Percentiles rank a stretch among this genome's conserved stretches.
phyloP scores from a whole-genome alignment of 2,888 invertebrate genomes.

The Perizoma affinitatum region DNA sequence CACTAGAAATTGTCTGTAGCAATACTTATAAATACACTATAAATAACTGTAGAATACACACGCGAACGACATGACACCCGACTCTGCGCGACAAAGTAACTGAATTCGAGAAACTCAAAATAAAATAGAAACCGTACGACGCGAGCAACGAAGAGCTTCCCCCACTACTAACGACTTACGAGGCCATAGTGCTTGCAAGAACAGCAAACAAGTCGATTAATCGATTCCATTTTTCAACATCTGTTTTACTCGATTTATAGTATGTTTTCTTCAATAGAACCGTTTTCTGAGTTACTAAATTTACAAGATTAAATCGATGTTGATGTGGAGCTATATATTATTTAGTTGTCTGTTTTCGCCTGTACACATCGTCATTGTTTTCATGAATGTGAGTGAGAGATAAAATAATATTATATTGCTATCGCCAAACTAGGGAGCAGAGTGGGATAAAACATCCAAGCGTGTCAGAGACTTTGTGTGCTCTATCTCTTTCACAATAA shows the following conservation, averaged over 20 bases:
- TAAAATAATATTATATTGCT: conserved; percentile 48
- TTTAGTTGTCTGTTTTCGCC: conserved; percentile 49
- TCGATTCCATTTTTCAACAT: conserved; percentile 31
- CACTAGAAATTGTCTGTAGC: conserved; percentile 49
- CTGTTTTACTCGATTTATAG: no score
- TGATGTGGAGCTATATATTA: not conserved
- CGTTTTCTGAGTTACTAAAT: not conserved
- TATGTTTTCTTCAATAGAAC: no score
- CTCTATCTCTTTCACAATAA: conserved; percentile 54
- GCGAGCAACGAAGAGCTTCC: conserved; percentile 71
- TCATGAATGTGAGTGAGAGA: conserved; percentile 68
- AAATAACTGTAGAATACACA: conserved; percentile 68
- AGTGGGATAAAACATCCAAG: conserved; percentile 57
- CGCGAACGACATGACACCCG: conserved; percentile 63
- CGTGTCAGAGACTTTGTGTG: conserved; percentile 44
- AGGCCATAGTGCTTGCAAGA: conserved; percentile 74
- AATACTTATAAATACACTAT: conserved; percentile 62
- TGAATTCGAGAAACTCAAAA: conserved; percentile 81
- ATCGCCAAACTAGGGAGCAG: conserved; percentile 59
- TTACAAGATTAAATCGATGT: not conserved
- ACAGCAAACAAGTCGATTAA: conserved; percentile 58
- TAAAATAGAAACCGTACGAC: conserved; percentile 82
- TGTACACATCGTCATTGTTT: conserved; percentile 65
- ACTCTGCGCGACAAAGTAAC: conserved; percentile 76
- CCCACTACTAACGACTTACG: conserved; percentile 75